phyloP scores from a whole-genome alignment of 2,888 invertebrate species.

The Leptopilina drosophilae region DNA sequence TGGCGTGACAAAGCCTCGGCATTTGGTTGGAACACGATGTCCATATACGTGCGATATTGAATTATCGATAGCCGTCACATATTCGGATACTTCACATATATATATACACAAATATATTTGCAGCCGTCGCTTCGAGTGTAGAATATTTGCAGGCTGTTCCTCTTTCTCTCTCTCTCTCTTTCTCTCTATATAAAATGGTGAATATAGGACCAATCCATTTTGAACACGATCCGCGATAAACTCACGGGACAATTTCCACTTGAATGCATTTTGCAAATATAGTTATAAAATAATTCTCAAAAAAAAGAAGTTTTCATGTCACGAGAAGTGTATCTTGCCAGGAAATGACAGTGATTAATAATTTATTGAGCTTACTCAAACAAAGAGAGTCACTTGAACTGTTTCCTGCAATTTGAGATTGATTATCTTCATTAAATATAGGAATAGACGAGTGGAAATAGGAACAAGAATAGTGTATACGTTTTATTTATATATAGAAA shows the following conservation, averaged over 20 bases:
- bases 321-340: neutral
- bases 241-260: neutral
- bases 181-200: no score
- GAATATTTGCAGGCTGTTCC: constrained; percentile 43
- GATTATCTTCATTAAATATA: neutral
- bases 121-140: neutral
- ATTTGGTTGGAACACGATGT: constrained; percentile 53
- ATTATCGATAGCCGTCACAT: constrained; percentile 70
- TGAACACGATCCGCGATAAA: neutral
- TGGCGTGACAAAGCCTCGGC: constrained; percentile 65
- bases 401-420: constrained; percentile 21
- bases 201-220: neutral
- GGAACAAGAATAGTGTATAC: neutral
- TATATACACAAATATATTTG: constrained; percentile 13
- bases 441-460: neutral
- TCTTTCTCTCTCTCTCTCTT: no score
- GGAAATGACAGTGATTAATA: constrained; percentile 2
- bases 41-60: constrained; percentile 67
- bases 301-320: neutral
- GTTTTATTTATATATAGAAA: neutral
- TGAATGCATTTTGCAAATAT: neutral
- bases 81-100: constrained; percentile 58
- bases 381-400: neutral
- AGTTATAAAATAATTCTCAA: constrained; percentile 8
- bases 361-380: constrained; percentile 14